Evolutionary conservation across 2,113 vertebrate species (phyloP).

Genomic region (western clawed frog (Xenopus tropicalis)): UCB_Xtro_10.0 CM004448.2:33367001-33367500

Average conservation of each 20-base stretch:
- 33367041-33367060: constrained; percentile 32
- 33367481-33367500: too few species aligned
- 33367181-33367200: constrained; percentile 46
- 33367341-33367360: too few species aligned
- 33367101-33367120: constrained; percentile 23
- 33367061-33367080: constrained; percentile 28
- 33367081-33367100: constrained; percentile 41
- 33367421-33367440: too few species aligned
- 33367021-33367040: constrained; percentile 42
- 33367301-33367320: neutral
- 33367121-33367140: constrained; percentile 35
- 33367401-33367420: too few species aligned
- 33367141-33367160: constrained; percentile 40
- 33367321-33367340: too few species aligned
- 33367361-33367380: too few species aligned
- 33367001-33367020: constrained; percentile 30
- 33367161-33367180: constrained; percentile 35
- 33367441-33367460: too few species aligned
- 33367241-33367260: constrained; percentile 8
- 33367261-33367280: neutral
- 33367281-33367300: neutral
- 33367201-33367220: constrained; percentile 39
- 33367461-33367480: too few species aligned
- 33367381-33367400: too few species aligned
- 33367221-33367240: constrained; percentile 22